Conservation (phyloP, 2,797 vertebrate species). For the Adrianichthys oophorus region DNA sequence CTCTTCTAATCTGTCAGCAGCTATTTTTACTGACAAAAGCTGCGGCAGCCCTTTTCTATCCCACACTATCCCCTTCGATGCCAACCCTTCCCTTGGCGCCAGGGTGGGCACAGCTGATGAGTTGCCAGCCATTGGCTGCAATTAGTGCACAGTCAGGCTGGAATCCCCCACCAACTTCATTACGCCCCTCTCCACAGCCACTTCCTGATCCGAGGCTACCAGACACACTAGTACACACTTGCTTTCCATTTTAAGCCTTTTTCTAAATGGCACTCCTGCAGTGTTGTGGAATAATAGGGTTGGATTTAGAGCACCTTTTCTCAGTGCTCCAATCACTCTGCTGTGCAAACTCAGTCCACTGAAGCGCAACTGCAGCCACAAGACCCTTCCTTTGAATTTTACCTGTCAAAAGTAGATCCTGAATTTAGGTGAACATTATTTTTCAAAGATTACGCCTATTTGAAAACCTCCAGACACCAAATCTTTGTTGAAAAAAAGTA, state of each 20-base stretch:
- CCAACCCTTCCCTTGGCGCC: constrained; percentile 61
- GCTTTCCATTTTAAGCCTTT: constrained; percentile 73
- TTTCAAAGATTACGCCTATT: constrained; percentile 27
- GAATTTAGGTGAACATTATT: constrained; percentile 48
- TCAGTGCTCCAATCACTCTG: constrained; percentile 66
- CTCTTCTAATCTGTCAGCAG: constrained; percentile 76
- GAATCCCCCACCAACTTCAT: constrained; percentile 78
- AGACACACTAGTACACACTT: constrained; percentile 63
- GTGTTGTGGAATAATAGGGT: constrained; percentile 71
- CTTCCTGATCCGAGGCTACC: constrained; percentile 66
- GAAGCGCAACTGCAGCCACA: constrained; percentile 51
- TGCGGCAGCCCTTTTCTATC: constrained; percentile 63
- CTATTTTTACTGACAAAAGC: constrained; percentile 79
- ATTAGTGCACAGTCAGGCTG: constrained; percentile 80
- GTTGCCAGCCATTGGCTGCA: constrained; percentile 73
- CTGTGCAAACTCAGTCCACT: constrained; percentile 67
- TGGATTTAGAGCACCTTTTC: constrained; percentile 68
- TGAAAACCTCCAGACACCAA: constrained; percentile 21
- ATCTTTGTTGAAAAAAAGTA: constrained; percentile 20
- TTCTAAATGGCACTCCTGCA: constrained; percentile 73
- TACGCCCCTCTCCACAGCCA: constrained; percentile 68
- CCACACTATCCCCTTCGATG: constrained; percentile 65
- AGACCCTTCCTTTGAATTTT: constrained; percentile 55
- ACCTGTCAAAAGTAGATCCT: constrained; percentile 43
- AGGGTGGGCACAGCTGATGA: constrained; percentile 59